These are phyloP conservation scores for Entomyzon cyanotis DNA, from an alignment of 2,113 vertebrate species.

Conservation along the genomic window DNA sequence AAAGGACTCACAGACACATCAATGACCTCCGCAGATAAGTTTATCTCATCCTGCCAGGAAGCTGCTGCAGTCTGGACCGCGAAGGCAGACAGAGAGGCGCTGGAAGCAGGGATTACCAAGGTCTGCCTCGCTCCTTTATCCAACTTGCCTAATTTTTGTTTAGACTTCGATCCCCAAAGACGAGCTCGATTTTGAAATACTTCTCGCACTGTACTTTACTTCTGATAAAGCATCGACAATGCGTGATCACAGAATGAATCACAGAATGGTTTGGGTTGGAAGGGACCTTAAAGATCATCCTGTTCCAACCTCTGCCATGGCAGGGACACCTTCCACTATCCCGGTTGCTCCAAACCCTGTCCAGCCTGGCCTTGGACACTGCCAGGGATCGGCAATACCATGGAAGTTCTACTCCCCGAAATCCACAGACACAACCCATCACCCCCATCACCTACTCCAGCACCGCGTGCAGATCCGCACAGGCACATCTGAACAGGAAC, in stretches of 20 bases:
- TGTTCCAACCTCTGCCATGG: not conserved
- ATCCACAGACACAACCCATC: not conserved
- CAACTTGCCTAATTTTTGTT: not conserved
- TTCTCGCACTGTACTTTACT: not conserved
- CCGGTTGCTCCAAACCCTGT: not conserved
- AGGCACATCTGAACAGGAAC: not conserved
- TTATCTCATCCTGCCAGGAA: not conserved
- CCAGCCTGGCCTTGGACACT: not conserved
- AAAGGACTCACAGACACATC: not conserved
- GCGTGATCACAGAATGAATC: not conserved
- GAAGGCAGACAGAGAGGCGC: not conserved
- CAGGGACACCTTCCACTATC: not conserved
- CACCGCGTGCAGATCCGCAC: not conserved
- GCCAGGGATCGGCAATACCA: fast-evolving
- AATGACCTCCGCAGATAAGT: not conserved
- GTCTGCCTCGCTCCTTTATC: not conserved
- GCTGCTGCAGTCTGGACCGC: not conserved
- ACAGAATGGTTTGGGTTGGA: not conserved
- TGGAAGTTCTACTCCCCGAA: not conserved
- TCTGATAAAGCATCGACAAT: not conserved
- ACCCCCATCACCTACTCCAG: not conserved
- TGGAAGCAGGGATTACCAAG: not conserved
- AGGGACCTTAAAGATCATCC: not conserved
- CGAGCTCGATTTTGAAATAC: not conserved
- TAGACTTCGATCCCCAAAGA: not conserved